phyloP scores from a whole-genome alignment of 92 coral and sea anemone species.

The Palythoa grandis region DNA sequence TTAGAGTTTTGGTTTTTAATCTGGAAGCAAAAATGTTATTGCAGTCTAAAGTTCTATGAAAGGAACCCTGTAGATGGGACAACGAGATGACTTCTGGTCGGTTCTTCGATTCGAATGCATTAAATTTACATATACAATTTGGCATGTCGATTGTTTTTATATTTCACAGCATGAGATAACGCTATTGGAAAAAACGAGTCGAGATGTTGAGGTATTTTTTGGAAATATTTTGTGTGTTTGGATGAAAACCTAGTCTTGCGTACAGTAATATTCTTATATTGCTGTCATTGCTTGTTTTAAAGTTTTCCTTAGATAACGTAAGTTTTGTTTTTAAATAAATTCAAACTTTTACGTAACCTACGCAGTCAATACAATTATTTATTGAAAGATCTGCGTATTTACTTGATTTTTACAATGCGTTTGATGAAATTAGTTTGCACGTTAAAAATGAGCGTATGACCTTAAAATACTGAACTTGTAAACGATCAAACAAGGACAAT shows the following conservation, averaged over 20 bases:
- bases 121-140: constrained; percentile 35
- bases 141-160: constrained; percentile 26
- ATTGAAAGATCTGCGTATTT: background rate
- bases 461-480: too few species aligned
- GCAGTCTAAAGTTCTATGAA: background rate
- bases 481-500: background rate
- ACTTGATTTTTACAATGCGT: background rate
- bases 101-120: constrained; percentile 15
- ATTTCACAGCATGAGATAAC: constrained; percentile 34
- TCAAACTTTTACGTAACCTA: background rate
- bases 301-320: background rate
- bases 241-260: constrained; percentile 9
- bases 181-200: background rate
- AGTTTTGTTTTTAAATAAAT: background rate
- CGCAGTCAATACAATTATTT: background rate
- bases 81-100: constrained; percentile 40
- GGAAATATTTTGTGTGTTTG: constrained; percentile 4
- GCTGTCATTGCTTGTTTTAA: background rate
- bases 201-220: background rate
- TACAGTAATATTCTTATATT: background rate
- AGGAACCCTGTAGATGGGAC: constrained; percentile 7
- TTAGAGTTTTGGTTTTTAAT: background rate
- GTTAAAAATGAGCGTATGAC: background rate
- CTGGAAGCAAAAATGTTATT: background rate
- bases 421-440: background rate